Percentiles rank a stretch among this genome's conserved stretches.
Conservation (phyloP, 2,888 invertebrate genomes). For the Caenorhabditis sp. region DNA sequence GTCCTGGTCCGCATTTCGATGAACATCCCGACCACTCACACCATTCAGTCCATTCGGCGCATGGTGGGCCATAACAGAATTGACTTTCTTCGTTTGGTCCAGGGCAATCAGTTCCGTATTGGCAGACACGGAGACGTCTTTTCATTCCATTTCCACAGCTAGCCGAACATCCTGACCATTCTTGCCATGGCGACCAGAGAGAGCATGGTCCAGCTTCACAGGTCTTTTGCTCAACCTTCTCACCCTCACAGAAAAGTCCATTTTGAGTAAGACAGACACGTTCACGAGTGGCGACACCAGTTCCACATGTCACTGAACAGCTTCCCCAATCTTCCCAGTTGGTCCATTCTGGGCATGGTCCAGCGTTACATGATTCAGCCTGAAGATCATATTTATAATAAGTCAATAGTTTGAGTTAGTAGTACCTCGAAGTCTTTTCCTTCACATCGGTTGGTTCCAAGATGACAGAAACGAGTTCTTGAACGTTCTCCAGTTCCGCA, state of each 20-base stretch:
- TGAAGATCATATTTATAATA: conserved; percentile 9
- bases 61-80: conserved; percentile 65
- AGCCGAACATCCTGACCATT: conserved; percentile 61
- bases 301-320: conserved; percentile 60
- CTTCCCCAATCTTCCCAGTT: conserved; percentile 62
- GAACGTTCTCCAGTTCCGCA: conserved; percentile 59
- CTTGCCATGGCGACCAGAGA: conserved; percentile 59
- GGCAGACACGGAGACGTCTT: conserved; percentile 57
- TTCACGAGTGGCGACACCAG: conserved; percentile 52
- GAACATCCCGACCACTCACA: conserved; percentile 59
- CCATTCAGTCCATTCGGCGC: conserved; percentile 63
- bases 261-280: conserved; percentile 56
- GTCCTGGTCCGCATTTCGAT: conserved; percentile 60
- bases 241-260: conserved; percentile 55
- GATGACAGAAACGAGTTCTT: conserved; percentile 61
- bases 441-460: conserved; percentile 63
- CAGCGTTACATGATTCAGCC: conserved; percentile 54
- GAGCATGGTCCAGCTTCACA: conserved; percentile 59
- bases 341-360: conserved; percentile 62
- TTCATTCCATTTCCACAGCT: conserved; percentile 61
- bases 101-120: conserved; percentile 63
- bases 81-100: conserved; percentile 61
- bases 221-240: conserved; percentile 46
- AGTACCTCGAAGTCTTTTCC: conserved; percentile 58
- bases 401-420: background rate